phyloP scores from a whole-genome alignment of 2,888 invertebrate species.

The Polymixis flavicincta region DNA sequence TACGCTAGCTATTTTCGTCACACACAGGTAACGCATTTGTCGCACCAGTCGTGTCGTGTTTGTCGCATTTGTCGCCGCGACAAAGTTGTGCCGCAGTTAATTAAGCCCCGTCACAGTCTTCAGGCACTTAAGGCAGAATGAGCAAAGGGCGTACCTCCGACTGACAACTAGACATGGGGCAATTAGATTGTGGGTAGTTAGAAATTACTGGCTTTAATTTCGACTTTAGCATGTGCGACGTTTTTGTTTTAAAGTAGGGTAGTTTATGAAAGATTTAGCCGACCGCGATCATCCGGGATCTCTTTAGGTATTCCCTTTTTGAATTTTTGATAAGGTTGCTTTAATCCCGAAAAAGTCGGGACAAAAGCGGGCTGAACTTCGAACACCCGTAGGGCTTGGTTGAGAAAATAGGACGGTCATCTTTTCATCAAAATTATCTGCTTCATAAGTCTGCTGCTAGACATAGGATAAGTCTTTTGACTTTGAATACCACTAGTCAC shows the following conservation, averaged over 20 bases:
- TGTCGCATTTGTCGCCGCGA: conserved; percentile 48
- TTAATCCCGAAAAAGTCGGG: conserved; percentile 28
- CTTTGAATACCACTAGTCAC: not conserved
- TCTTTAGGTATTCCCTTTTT: conserved; percentile 50
- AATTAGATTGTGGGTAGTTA: conserved; percentile 76
- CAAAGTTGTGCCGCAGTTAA: conserved; percentile 73
- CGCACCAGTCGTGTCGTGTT: conserved; percentile 32
- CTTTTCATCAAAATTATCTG: conserved; percentile 43
- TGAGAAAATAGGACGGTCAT: conserved; percentile 40
- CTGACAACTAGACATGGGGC: conserved; percentile 75
- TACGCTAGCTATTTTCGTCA: conserved; percentile 37
- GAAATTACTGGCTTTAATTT: conserved; percentile 67
- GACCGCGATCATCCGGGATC: conserved; percentile 40
- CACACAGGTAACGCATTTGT: conserved; percentile 45
- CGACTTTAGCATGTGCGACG: conserved; percentile 32
- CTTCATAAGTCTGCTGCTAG: not conserved
- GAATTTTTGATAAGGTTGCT: conserved; percentile 45
- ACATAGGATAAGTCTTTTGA: not conserved
- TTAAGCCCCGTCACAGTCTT: conserved; percentile 78
- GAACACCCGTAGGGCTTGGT: conserved; percentile 32
- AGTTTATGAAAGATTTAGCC: conserved; percentile 49
- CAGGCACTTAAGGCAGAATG: conserved; percentile 79
- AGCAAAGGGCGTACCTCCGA: conserved; percentile 77
- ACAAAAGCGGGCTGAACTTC: conserved; percentile 16
- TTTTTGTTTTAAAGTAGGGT: conserved; percentile 42